Evolutionary conservation across 2,888 invertebrate genomes (phyloP), one percentile per base, ranked within the genome.

Genomic region (Drosophila suboccidentalis): DNA sequence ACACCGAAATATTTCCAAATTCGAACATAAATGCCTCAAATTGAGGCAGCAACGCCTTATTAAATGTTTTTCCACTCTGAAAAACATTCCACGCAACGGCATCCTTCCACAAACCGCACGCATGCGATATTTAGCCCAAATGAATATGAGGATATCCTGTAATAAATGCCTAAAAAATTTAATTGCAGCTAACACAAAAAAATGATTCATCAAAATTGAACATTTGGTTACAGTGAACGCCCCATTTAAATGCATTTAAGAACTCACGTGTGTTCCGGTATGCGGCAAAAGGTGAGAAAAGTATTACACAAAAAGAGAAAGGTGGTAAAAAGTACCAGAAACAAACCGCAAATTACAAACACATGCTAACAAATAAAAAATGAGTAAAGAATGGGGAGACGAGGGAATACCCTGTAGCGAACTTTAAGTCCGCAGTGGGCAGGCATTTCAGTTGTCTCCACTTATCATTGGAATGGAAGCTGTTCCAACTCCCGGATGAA

Each of bases 261-360:
- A 29, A 47, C 39, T 41, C 6, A 4, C 22, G 41, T 32, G 41
- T 47, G 58, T 62, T 65, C 29, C 44, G 22, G 22, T 43, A 29
- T 36, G 32, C 41, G 61, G 60, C 39, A 67, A 79, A 71, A 85
- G 89, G 85, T 82, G 85, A 85, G 85, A 89, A 85, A 85, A 85
- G 85, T 85, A 87, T 85, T 85, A 75, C 51, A 49, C 62, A 58
- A 57, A 53, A 29, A 57, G 15, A 10, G 6, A 6, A 41, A 73
- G 29, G 43, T 13, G 64, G 46, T 19, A 22, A 50, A 54, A 66
- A 60, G 47, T 51, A 54, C 13, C 3, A 15, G 44, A 59, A 43
- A 26, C 13, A 51, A 87, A 85, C 89, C 89, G 49, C 85, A 85
- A 85, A 85, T 85, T 70, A 82, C 82, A 57, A 22, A 79, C 89